Conservation (phyloP, 2,888 invertebrate genomes). For the Seladonia tumulorum region DNA sequence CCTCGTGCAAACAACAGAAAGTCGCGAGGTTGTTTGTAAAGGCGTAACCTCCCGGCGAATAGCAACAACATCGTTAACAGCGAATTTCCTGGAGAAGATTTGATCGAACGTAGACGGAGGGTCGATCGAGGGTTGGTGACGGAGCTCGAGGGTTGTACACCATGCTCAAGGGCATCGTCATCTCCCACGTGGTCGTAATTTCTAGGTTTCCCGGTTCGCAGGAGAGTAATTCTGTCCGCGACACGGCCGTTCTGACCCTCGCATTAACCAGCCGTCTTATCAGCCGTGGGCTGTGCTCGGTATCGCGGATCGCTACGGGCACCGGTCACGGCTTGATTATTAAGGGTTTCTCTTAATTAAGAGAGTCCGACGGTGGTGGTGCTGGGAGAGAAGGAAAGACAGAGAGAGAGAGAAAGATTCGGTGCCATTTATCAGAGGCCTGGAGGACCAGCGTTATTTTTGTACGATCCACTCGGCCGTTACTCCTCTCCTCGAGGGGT, state of each 20-base stretch:
- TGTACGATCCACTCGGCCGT: slow-evolving; percentile 22
- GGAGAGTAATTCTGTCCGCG: slow-evolving; percentile 15
- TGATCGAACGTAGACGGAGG: neutral
- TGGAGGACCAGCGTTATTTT: slow-evolving; percentile 45
- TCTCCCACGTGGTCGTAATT: slow-evolving; percentile 30
- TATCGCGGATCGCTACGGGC: slow-evolving; percentile 45
- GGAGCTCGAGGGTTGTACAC: neutral
- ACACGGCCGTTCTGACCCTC: slow-evolving; percentile 34
- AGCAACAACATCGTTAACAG: neutral
- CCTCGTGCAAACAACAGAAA: neutral
- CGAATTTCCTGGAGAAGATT: neutral
- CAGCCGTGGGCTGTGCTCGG: neutral
- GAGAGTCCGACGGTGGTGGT: slow-evolving; percentile 28
- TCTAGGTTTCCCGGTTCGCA: neutral
- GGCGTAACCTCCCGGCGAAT: neutral
- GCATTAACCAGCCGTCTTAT: slow-evolving; percentile 39
- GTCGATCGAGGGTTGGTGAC: neutral
- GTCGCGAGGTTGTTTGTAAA: neutral
- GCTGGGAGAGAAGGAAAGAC: neutral
- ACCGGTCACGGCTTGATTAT: slow-evolving; percentile 49
- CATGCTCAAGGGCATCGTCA: slow-evolving; percentile 6
- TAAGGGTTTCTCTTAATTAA: slow-evolving; percentile 61
- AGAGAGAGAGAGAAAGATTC: slow-evolving; percentile 40
- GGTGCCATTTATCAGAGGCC: slow-evolving; percentile 65
- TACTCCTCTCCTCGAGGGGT: slow-evolving; percentile 23